Base-by-base conservation (phyloP, 2,888 invertebrate genomes). In the Ferdinandea cuprea region DNA sequence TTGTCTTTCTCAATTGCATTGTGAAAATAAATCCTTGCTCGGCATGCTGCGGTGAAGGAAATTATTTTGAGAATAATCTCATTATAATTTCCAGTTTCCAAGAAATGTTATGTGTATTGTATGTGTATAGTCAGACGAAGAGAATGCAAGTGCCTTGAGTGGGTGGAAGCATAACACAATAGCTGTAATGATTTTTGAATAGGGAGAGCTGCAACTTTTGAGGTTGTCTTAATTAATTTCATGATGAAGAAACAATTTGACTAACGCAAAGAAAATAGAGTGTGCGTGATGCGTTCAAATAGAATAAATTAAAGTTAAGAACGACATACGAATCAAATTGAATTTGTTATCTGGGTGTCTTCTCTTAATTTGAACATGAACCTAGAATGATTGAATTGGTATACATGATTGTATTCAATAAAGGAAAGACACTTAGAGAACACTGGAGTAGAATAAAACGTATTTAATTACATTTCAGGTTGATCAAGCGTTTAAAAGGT, bases 51-150 rank as follows among this genome's bases (percentile, higher is more conserved):
- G 2, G 9, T 11, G 19, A n/a, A 46, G 61, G 11, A 65, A 65
- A 65, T 65, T 65, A 50, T 50, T 65, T 65, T 40, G 25, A 50
- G 50, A 65, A 37, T 50, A 50, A 65, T 50, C 50, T 37, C 35
- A 50, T 50, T 65, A 37, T n/a, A 17, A 40, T 50, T 35, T 50
- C 37, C 5, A 3, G 21, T 35, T 63, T 19, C 6, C 21, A 21
- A 21, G 25, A 21, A 35, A 35, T 21, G 15, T 50, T 15, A 3
- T 25, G 25, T 25, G 25, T 25, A 3, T 25, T 19, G 35, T n/a
- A 46, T 15, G n/a, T n/a, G n/a, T n/a, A n/a, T n/a, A n/a, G n/a
- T n/a, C n/a, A n/a, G n/a, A n/a, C n/a, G n/a, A 9, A 0, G 32
- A 30, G 15, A 21, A 15, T 9, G 6, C 13, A 35, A 25, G 44